A percentile compares a stretch with the other conserved stretches of the same genome.
Evolutionary conservation across 1,140 invertebrate genomes (phyloP).

Genomic region (Apolygus lucorum): DNA sequence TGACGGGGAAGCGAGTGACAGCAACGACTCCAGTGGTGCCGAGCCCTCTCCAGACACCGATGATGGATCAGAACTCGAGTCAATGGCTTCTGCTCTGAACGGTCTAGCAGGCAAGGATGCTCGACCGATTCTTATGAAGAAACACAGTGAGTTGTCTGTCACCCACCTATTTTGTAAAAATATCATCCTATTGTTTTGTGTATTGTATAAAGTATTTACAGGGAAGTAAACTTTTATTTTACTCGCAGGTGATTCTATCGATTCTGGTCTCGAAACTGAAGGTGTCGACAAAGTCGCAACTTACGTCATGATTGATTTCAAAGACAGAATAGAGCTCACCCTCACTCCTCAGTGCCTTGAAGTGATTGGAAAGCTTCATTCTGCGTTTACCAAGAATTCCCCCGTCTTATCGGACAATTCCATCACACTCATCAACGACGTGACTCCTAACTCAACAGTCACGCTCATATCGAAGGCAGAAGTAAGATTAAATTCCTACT

Average conservation of each 20-base stretch:
- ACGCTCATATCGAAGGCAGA: slow-evolving; percentile 33
- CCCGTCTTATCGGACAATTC: slow-evolving; percentile 17
- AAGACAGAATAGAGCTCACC: slow-evolving; percentile 58
- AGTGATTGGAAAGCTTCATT: slow-evolving; percentile 50
- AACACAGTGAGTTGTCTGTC: slow-evolving; percentile 33
- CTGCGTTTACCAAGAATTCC: slow-evolving; percentile 34
- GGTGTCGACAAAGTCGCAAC: slow-evolving; percentile 46
- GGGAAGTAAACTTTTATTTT: slow-evolving; percentile 14
- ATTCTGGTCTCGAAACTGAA: slow-evolving; percentile 44
- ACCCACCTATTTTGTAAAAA: slow-evolving; percentile 12
- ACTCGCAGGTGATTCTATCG: slow-evolving; percentile 36
- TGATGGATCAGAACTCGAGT: slow-evolving; percentile 34
- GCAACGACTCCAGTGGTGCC: slow-evolving; percentile 57
- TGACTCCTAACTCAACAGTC: slow-evolving; percentile 31
- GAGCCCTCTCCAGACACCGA: slow-evolving; percentile 45
- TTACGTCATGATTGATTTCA: slow-evolving; percentile 57
- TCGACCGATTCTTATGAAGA: slow-evolving; percentile 34
- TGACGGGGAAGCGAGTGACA: slow-evolving; percentile 60
- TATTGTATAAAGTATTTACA: too few relatives aligned
- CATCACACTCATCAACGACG: slow-evolving; percentile 32
- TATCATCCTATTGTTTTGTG: too few relatives aligned
- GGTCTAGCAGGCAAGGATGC: slow-evolving; percentile 31
- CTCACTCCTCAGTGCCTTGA: slow-evolving; percentile 53
- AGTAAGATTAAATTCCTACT: too few relatives aligned
- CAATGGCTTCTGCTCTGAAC: slow-evolving; percentile 27